Percentiles rank a stretch among this genome's conserved stretches.
Conservation (phyloP, 2,797 vertebrate genomes). For the Salarias fasciatus region DNA sequence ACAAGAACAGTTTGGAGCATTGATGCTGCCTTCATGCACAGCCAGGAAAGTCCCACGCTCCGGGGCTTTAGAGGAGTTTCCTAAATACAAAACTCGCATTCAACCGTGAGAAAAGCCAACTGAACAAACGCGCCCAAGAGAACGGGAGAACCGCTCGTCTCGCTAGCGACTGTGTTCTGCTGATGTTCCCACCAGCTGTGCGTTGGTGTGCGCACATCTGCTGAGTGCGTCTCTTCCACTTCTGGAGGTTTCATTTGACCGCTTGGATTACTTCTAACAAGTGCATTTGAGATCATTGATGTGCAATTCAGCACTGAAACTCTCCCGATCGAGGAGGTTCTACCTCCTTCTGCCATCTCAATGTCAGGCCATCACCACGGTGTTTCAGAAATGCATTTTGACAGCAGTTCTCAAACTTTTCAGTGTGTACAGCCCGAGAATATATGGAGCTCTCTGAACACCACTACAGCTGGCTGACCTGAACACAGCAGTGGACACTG, state of each 20-base stretch:
- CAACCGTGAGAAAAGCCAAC: constrained; percentile 14
- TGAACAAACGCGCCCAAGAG: not conserved
- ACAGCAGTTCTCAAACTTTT: too few species aligned
- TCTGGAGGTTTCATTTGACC: not conserved
- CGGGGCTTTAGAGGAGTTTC: not conserved
- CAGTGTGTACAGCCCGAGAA: too few species aligned
- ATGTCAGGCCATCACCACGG: too few species aligned
- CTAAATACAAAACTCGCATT: not conserved
- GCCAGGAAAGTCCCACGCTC: constrained; percentile 25
- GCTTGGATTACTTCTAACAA: not conserved
- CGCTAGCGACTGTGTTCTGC: too few species aligned
- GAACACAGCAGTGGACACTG: too few species aligned
- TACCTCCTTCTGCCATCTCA: too few species aligned
- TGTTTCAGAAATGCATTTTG: too few species aligned
- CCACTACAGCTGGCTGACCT: too few species aligned
- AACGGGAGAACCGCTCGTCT: not conserved
- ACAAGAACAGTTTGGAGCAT: constrained; percentile 4
- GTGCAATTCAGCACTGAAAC: not conserved
- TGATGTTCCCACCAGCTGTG: not conserved
- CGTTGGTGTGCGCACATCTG: not conserved
- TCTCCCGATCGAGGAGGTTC: too few species aligned
- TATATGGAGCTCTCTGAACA: too few species aligned
- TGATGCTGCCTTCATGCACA: not conserved
- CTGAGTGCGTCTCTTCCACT: not conserved
- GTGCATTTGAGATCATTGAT: not conserved